Evolutionary conservation across 2,888 invertebrate genomes (phyloP), one percentile per base, ranked within the genome.

Genomic region (Eubasilissa splendida): DNA sequence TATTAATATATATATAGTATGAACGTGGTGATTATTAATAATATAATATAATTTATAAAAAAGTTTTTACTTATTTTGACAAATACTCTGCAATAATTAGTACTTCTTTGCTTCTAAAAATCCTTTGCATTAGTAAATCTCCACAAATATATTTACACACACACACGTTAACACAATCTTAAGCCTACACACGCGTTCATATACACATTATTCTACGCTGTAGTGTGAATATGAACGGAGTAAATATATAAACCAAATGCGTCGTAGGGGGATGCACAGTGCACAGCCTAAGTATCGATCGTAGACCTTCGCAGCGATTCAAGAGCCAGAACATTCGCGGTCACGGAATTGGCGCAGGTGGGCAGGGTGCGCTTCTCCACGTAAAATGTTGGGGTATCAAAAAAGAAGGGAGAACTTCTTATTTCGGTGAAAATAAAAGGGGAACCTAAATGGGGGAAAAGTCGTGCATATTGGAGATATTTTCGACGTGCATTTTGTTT

Each of bases 311-410:
- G 73, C 22, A 76, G 76, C 76, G 50, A 56, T 58, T 53, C 78
- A 33, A 63, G 56, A 50, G 65, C 58, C 65, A 63, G 63, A 66
- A 71, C 53, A 5, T 79, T 82, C 80, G 82, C 82, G 78, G 80
- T 80, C 82, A 80, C 79, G 80, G 82, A 77, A 68, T 80, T 54
- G 53, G 10, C 70, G 70, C 14, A 53, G 53, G 70, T 53, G 10
- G 58, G 14, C 70, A 10, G n/a, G 54, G 76, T 50, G 52, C 52
- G 52, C 14, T 76, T 76, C 63, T 52, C 63, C 31, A 50, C 14
- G 22, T 11, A 63, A 76, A 76, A 76, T 63, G 54, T 76, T 76
- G 53, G 76, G 76, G 76, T 53, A 76, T 76, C 63, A 11, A 7
- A 50, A 31, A 63, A 8, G 22, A 63, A 63, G 60, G 63, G 52